Base-by-base conservation (phyloP, 2,797 vertebrate species). In the Sebastes cheni region DNA sequence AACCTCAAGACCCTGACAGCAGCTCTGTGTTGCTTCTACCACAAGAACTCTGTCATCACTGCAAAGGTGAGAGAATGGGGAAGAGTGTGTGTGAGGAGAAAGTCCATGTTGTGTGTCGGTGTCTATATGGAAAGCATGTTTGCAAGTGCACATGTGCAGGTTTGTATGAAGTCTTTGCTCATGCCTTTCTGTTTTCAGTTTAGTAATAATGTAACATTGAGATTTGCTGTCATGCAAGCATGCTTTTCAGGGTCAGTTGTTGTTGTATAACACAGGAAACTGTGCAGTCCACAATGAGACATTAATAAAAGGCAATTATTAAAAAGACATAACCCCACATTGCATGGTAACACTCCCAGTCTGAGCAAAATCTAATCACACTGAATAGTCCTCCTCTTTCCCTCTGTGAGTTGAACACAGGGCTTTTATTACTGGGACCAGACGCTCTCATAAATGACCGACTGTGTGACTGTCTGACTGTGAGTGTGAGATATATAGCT, bases 21-120 rank as follows among this genome's bases (percentile, higher is more conserved):
- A 67, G 97, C 97, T 10, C 91, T 99, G 86, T 99, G 98, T 90
- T 99, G 98, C 92, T 99, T 99, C 95, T 98, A 98, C 91, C 97
- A 97, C 91, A 96, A 96, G 88, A 98, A 96, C 86, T 95, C 97
- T 67, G 80, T 98, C 91, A 95, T 98, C 77, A 93, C 95, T 77
- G 95, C 96, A 88, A 98, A 99, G 98, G 98, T 99, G 96, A 96
- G 98, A 94, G 73, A 13, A 30, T 8, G 39, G 3, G 36, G 13
- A 42, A 20, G 34, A 5, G 62, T 65, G 62, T 18, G 61, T 13
- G 60, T 13, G 60, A 18, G 62, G 8, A 56, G 22, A 27, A 25
- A 8, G 16, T n/a, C 8, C 10, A 4, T 46, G 42, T 56, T 36
- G 16, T 62, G 25, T 50, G 23, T 67, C 14, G 5, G 8, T 78